These are phyloP conservation scores for Sitodiplosis mosellana DNA, from an alignment of 1,140 invertebrate species.

Conservation along the genomic window DNA sequence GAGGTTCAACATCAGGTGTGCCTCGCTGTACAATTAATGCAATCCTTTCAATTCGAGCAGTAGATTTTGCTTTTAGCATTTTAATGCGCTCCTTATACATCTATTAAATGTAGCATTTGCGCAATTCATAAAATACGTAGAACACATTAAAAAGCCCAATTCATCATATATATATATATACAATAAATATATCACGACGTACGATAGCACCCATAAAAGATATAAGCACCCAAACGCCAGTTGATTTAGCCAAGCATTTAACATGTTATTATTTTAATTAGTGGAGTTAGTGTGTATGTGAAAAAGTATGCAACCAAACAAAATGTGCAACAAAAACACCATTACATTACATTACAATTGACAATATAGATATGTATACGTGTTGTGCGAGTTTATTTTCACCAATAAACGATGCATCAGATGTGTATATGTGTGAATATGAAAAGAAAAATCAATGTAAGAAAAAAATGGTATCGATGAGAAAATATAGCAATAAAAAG, in stretches of 20 bases:
- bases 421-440: background rate
- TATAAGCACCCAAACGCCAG: too few relatives aligned
- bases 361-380: too few relatives aligned
- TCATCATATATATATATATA: too few relatives aligned
- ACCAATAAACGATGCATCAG: background rate
- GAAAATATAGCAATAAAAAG: background rate
- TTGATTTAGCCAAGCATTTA: too few relatives aligned
- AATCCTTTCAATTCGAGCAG: constrained; percentile 66
- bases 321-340: too few relatives aligned
- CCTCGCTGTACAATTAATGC: constrained; percentile 71
- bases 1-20: constrained; percentile 53
- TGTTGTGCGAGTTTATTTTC: too few relatives aligned
- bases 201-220: too few relatives aligned
- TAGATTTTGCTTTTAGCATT: constrained; percentile 71
- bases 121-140: constrained; percentile 2
- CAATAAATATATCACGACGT: too few relatives aligned
- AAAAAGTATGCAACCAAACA: constrained; percentile 7
- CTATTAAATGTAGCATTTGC: constrained; percentile 17
- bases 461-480: background rate
- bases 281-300: constrained; percentile 11
- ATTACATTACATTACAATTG: too few relatives aligned
- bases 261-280: too few relatives aligned
- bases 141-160: constrained; percentile 3
- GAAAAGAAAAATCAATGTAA: constrained; percentile 5
- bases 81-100: constrained; percentile 67